Evolutionary conservation across 2,888 invertebrate species (phyloP).

Genomic region (Eubasilissa splendida): DNA sequence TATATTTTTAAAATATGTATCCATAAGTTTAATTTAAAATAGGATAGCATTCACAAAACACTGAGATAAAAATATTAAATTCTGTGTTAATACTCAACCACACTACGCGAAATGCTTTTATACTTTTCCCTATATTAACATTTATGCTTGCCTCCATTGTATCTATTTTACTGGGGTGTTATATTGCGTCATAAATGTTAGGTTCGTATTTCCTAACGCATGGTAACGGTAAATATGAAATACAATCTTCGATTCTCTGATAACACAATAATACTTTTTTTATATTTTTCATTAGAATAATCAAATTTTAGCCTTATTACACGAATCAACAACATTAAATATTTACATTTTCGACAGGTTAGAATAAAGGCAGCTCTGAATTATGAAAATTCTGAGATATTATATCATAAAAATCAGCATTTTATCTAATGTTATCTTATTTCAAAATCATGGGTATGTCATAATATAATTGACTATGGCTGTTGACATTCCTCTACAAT

Average conservation of each 20-base stretch:
- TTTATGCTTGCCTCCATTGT: too few relatives aligned
- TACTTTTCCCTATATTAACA: too few relatives aligned
- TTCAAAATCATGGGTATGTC: not conserved
- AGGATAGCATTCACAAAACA: constrained; percentile 8
- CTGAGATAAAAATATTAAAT: constrained; percentile 29
- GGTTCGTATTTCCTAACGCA: too few relatives aligned
- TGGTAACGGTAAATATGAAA: not conserved
- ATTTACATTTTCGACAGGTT: constrained; percentile 33
- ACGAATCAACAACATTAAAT: constrained; percentile 36
- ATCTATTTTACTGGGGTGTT: too few relatives aligned
- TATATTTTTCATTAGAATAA: constrained; percentile 18
- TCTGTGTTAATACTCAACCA: constrained; percentile 6
- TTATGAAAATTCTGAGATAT: constrained; percentile 27
- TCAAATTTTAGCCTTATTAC: constrained; percentile 23
- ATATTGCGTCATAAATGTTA: too few relatives aligned
- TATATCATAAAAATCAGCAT: constrained; percentile 13
- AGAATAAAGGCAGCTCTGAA: constrained; percentile 39
- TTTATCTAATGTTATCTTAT: constrained; percentile 21
- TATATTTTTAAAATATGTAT: constrained; percentile 23
- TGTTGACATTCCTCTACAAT: constrained; percentile 21
- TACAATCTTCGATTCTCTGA: not conserved
- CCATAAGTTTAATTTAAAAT: constrained; percentile 14
- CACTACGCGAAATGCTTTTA: constrained; percentile 8
- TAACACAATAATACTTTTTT: constrained; percentile 19
- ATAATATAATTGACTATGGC: constrained; percentile 33